These are phyloP conservation scores for Pachyramphus minor DNA, from an alignment of 2,113 vertebrate genomes.

Conservation along the genomic window DNA sequence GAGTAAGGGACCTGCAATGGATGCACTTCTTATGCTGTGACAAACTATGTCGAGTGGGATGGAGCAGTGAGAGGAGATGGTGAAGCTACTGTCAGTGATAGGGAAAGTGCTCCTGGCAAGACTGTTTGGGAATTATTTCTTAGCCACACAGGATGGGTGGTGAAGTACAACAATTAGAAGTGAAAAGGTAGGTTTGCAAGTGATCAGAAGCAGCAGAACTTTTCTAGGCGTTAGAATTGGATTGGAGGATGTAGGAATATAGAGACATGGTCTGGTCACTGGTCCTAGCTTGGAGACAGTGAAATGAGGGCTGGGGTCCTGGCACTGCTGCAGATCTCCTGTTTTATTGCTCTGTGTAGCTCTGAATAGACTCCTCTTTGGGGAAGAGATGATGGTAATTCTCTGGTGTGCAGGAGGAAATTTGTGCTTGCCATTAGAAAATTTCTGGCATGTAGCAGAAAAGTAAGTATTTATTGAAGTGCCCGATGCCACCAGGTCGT, in stretches of 20 bases:
- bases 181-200: neutral
- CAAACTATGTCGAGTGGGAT: neutral
- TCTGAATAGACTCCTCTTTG: neutral
- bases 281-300: neutral
- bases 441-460: neutral
- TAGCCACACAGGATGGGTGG: neutral
- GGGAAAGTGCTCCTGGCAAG: neutral
- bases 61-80: neutral
- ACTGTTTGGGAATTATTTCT: neutral
- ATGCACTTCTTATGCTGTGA: fast-evolving
- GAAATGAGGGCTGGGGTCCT: neutral
- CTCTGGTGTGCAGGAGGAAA: neutral
- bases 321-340: neutral
- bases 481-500: neutral
- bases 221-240: neutral
- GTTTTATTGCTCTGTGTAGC: neutral
- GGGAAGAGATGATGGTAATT: neutral
- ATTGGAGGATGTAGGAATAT: neutral
- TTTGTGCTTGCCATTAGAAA: neutral
- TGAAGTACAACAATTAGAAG: neutral
- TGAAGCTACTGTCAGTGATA: neutral
- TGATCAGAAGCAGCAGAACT: neutral
- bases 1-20: neutral
- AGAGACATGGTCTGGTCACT: neutral
- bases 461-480: neutral